Conservation (phyloP, 2,888 invertebrate species). For the Willowsia nigromaculata region DNA sequence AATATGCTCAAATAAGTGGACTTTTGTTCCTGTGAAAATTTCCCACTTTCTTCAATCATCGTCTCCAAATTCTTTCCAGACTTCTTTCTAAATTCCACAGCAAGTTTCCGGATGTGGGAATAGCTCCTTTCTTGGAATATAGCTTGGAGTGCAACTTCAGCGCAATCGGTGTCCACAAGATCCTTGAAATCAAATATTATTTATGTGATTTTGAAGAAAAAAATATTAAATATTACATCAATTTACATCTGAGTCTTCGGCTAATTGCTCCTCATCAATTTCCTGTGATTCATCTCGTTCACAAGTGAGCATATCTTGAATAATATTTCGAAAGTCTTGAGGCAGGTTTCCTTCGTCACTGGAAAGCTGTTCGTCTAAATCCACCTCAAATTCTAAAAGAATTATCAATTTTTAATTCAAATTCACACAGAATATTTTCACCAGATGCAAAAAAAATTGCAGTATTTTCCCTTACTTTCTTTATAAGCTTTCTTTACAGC, state of each 20-base stretch:
- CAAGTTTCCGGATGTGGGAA: not conserved
- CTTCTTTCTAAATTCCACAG: not conserved
- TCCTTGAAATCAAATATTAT: not conserved
- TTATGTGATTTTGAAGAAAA: not conserved
- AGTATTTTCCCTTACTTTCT: not conserved
- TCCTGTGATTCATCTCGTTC: not conserved
- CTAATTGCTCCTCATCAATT: not conserved
- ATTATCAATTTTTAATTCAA: not conserved
- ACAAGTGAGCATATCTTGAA: not conserved
- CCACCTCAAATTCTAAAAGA: not conserved
- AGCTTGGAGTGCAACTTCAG: not conserved
- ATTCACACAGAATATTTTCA: not conserved
- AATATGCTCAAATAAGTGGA: not conserved
- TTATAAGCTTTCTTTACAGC: not conserved
- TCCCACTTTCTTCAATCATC: not conserved
- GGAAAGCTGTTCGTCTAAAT: not conserved
- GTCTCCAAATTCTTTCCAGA: not conserved
- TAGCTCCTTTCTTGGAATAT: slow-evolving; percentile 16
- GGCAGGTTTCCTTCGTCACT: not conserved
- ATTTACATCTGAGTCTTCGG: not conserved
- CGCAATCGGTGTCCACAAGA: not conserved
- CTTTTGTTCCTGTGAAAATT: not conserved
- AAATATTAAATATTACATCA: not conserved
- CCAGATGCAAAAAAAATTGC: not conserved
- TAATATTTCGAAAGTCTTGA: not conserved